Evolutionary conservation across 2,888 invertebrate species (phyloP).

Genomic region (Agrenia bidenticulata): DNA sequence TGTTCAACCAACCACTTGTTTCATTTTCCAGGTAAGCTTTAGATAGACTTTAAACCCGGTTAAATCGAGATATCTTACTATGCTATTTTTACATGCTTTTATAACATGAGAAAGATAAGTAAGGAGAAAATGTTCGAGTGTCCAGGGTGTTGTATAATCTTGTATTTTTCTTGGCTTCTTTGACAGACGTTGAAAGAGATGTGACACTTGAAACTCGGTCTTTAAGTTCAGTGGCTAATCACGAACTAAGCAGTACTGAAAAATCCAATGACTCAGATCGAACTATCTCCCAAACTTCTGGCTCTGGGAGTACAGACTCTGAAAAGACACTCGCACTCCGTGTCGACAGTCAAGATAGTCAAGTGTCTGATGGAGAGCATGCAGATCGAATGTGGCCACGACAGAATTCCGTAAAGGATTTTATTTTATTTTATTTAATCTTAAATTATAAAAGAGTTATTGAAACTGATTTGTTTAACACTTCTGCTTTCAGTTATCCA

Average conservation of each 20-base stretch:
- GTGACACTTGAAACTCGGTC: conserved; percentile 63
- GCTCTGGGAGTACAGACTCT: conserved; percentile 76
- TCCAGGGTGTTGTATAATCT: background rate
- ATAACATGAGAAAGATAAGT: too few relatives aligned
- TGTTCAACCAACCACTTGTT: conserved; percentile 64
- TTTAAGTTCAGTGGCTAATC: conserved; percentile 45
- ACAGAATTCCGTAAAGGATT: conserved; percentile 58
- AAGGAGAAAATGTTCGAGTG: too few relatives aligned
- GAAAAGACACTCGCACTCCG: conserved; percentile 74
- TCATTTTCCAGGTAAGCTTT: conserved; percentile 73
- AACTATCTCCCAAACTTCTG: conserved; percentile 61
- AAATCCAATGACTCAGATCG: conserved; percentile 60
- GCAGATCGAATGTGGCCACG: conserved; percentile 56
- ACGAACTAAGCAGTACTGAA: conserved; percentile 49
- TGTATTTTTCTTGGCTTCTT: conserved; percentile 1
- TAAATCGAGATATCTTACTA: too few relatives aligned
- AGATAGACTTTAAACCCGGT: background rate
- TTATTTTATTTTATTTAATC: too few relatives aligned
- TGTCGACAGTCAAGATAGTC: conserved; percentile 79
- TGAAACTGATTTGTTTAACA: conserved; percentile 21
- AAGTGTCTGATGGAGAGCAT: conserved; percentile 67
- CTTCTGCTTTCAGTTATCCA: conserved; percentile 66
- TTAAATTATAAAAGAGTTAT: background rate
- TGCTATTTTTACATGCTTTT: conserved; percentile 7
- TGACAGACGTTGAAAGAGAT: conserved; percentile 55